Evolutionary conservation across 2,113 vertebrate genomes (phyloP), one percentile per base, ranked within the genome.

Genomic region (Hippocampus barbouri): DNA sequence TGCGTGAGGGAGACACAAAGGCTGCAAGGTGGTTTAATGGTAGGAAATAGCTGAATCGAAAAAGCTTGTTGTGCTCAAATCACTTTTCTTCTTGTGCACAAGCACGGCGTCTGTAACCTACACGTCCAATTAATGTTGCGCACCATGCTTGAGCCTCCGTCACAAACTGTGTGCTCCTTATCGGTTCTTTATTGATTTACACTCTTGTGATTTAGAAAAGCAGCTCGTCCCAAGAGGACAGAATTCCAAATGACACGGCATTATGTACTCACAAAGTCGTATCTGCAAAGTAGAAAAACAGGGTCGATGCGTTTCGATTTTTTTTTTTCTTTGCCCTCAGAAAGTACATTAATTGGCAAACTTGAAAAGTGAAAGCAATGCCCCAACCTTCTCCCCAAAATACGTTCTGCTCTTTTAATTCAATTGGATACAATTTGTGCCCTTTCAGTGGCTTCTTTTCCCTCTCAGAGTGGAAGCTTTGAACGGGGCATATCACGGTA

Each of bases 181-280:
- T 53, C 18, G 60, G 69, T 76, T 80, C 60, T 70, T 74, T 72
- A 79, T 85, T 82, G 76, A 86, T 87, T 86, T 45, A 68, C 69
- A 74, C 73, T 79, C 68, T 64, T 66, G 76, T 73, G 61, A 38
- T 6, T 16, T 51, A 16, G 47, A 75, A 70, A 69, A 77, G 51
- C 66, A 62, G 34, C 30, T 27, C 11, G 63, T 59, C 73, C 75
- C 49, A 0, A 71, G 73, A 78, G 70, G 61, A 82, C 79, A 57
- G 63, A 60, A 74, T 71, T 73, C 65, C 47, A 77, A 66, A 45
- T 16, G 10, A 20, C 65, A 69, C 62, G 53, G 76, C 73, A 63
- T 78, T 57, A 76, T 69, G 66, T 49, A 71, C 49, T 74, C 49
- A 68, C 54, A 66, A 73, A 73, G 68, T 75, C 21, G 10, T 21